Base-by-base conservation (phyloP, 2,113 vertebrate species). In the Hemibagrus wyckioides region DNA sequence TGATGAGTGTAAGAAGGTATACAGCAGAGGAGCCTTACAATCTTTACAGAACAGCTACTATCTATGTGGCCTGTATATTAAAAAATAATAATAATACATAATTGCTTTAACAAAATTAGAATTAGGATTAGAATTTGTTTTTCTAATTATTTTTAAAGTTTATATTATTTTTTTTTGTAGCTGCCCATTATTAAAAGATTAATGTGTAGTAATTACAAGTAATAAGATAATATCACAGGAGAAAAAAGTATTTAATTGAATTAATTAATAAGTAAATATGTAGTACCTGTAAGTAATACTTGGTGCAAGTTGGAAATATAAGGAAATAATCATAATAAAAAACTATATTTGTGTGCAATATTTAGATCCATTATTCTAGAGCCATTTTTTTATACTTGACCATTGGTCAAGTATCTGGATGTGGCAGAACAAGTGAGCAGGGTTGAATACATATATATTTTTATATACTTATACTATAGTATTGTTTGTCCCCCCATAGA, bases 1-100 rank as follows among this genome's bases (percentile, higher is more conserved):
- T 6, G 96, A 96, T 63, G 96, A 97, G 91, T 99, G 98, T 91
- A 97, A 96, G 88, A 99, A 99, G 94, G 98, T 99, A 94, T n/a
- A 28, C 21, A 65, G 28, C 0, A 6, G 14, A 8, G 44, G 6
- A 52, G 44, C 25, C 23, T 73, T 10, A 73, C 3, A 9, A 41
- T 25, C 21, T 41, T 25, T 41, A 41, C 69, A 52, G 13, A 30
- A 79, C 15, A 79, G 30, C 28, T 80, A 36, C 52, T 25, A 56
- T 80, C 50, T 36, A 1, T 36, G 3, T 23, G 48, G 17, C 76
- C 48, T 33, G 48, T 33, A 8, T 77, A 17, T 7, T 48, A 48
- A 48, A 48, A 48, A 48, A 7, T 7, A 48, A 48, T 6, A 50
- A 76, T n/a, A 76, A 50, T 39, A 57, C 8, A 56, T 0, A 56